These are phyloP conservation scores for Helarctos malayanus DNA, from an alignment of 2,797 vertebrate genomes.

Conservation along the genomic window DNA sequence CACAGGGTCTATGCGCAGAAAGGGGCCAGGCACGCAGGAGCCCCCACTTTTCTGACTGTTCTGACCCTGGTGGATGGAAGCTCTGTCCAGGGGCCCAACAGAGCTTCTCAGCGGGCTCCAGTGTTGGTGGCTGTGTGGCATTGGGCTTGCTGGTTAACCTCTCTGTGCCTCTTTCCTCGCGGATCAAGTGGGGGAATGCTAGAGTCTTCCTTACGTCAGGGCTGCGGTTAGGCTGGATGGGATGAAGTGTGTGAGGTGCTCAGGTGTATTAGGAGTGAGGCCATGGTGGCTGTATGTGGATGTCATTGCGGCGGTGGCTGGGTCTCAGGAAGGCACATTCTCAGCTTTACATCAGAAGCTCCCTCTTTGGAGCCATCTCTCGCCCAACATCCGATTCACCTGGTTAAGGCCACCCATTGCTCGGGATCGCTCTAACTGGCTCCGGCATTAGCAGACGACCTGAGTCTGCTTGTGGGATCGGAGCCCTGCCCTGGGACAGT, in stretches of 20 bases:
- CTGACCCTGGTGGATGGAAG: background rate
- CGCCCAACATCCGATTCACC: fast-evolving
- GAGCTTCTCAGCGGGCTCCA: fast-evolving
- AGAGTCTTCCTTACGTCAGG: background rate
- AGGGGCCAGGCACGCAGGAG: background rate
- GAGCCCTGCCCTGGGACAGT: background rate
- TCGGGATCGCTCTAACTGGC: background rate
- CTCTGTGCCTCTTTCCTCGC: background rate
- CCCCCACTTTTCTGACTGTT: too few relatives aligned
- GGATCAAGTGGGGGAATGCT: background rate
- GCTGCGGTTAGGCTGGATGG: background rate
- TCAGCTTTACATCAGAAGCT: fast-evolving
- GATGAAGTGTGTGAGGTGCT: background rate
- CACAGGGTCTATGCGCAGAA: background rate
- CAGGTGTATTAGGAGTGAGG: background rate
- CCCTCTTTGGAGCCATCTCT: background rate
- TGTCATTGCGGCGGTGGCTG: fast-evolving
- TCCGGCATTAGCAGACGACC: fast-evolving
- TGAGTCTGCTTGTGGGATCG: fast-evolving
- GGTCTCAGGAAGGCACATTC: background rate
- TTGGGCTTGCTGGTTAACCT: background rate
- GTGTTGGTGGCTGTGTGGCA: background rate
- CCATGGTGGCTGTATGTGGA: fast-evolving
- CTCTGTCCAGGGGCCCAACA: background rate
- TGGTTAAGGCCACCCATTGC: fast-evolving